Base-by-base conservation (phyloP, 1,140 invertebrate species). In the Penaeus vannamei region DNA sequence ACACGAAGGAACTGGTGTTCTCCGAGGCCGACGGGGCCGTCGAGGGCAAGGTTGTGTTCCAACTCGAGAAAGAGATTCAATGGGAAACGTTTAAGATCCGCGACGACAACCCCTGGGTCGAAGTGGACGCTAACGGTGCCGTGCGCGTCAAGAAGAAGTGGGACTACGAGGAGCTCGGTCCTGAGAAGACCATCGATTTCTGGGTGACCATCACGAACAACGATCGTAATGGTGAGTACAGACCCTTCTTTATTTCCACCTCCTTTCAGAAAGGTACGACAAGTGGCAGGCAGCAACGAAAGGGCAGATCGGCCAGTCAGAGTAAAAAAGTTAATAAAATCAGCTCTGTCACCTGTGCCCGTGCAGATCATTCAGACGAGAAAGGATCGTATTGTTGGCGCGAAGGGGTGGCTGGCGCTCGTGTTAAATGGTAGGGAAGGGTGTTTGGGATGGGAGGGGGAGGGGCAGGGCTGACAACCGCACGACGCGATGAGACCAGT, bases 151-250 rank as follows among this genome's bases (percentile, higher is more conserved):
- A 98, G 93, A 97, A 98, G 95, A 98, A 98, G 94, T 98, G 97
- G 97, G 97, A 98, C 94, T 98, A 97, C 93, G 98, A 98, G 92
- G 97, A 98, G 92, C 93, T 98, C 5, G 97, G 97, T n/a, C 97
- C 97, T 0, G 97, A 98, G 93, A 98, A 98, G 93, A 98, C 97
- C 3, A 98, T 98, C 92, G 97, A 98, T 93, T 98, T 98, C 93
- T 98, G 97, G 97, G 97, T 98, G 23, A 98, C 97, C 46, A 98
- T 98, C 91, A 97, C 96, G 20, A 98, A 98, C 93, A 95, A 96
- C 92, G 96, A 89, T 62, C 81, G 91, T 84, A 91, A 90, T 89
- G 91, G 91, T 92, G 69, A 92, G 86, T 91, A 90, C 32, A 36
- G 32, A 84, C 23, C 32, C 14, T 32, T 69, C 62, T 53, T 59